Base-by-base conservation (phyloP, 2,113 vertebrate genomes). In the Heterotilapia buettikoferi region DNA sequence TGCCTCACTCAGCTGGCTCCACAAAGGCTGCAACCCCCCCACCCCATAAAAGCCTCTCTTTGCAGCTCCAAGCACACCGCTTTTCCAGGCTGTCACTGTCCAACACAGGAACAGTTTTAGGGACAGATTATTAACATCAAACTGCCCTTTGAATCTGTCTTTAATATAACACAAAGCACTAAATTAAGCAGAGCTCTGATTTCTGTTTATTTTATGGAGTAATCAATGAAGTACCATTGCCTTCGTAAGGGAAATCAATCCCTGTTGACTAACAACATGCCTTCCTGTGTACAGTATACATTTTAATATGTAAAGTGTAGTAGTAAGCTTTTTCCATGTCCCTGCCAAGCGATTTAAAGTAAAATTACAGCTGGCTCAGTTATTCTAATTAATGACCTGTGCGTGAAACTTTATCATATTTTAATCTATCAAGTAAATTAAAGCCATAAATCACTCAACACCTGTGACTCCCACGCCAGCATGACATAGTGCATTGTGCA, bases 391-490 rank as follows among this genome's bases (percentile, higher is more conserved):
- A 93, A 89, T 33, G 63, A 86, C 79, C 82, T 9, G 12, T 63
- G 87, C 71, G 86, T 85, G 88, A 83, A 83, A 86, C 88, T 82
- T 31, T 71, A 88, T 93, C 79, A 91, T 93, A 88, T 90, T 94
- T 92, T 91, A 92, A 95, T 95, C 83, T 86, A 94, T 90, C 89
- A 63, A 84, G 88, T 81, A 94, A 95, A 95, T 95, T 95, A 95
- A 94, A 95, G 86, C 80, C 88, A 93, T 95, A 92, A 95, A 95
- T 95, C 92, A 95, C 90, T 92, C 90, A 80, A 76, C 94, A 92
- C 91, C 95, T 89, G 94, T 43, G 90, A 92, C 93, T 92, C 93
- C 92, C 94, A 91, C 26, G 40, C 85, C 78, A 59, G 68, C 80
- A 50, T 9, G 87, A 84, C 6, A 43, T 29, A 59, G 83, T 56